Evolutionary conservation across 2,888 invertebrate genomes (phyloP), one percentile per base, ranked within the genome.

Genomic region (Drosophila stalkeri): DNA sequence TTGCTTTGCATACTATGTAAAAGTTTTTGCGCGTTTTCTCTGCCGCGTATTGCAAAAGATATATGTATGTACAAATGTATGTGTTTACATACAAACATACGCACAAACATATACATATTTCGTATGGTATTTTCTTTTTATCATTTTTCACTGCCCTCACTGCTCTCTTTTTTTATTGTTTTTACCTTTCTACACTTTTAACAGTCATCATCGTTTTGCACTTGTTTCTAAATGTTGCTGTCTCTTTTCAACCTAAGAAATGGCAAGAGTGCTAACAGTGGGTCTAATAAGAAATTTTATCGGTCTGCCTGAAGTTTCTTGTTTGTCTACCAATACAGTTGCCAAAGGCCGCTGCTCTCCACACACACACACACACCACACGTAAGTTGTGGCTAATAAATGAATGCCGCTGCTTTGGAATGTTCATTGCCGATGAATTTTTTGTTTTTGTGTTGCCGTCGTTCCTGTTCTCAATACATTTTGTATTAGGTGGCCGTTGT

Each of bases 401-500:
- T 81, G 65, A 74, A 56, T 75, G 66, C 61, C 64, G 51, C 49
- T 68, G 79, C 65, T 61, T 52, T 62, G 80, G 78, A 86, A 85
- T 89, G 80, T 61, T 49, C 43, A 55, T 55, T 62, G 65, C 54
- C 63, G 61, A 49, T 73, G 31, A 33, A 33, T 33, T 33, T 49
- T 18, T 51, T 51, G 52, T 68, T 64, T 56, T 67, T 68, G 56
- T 76, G 44, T 60, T 72, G 70, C 67, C 62, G 65, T 67, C 62
- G 65, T 67, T 77, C 44, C 62, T 67, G 80, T 84, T 80, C 87
- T 75, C 85, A 83, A 86, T 88, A 86, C 83, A 86, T 82, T 80
- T 85, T 75, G 86, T 71, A 71, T 75, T 77, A 75, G 72, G 47
- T 71, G 55, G 49, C 54, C 64, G 67, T 89, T 82, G 90, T 87